A percentile compares a stretch with the other conserved stretches of the same genome.
Evolutionary conservation across 2,797 vertebrate genomes (phyloP).

Genomic region (Chrysocyon brachyurus): DNA sequence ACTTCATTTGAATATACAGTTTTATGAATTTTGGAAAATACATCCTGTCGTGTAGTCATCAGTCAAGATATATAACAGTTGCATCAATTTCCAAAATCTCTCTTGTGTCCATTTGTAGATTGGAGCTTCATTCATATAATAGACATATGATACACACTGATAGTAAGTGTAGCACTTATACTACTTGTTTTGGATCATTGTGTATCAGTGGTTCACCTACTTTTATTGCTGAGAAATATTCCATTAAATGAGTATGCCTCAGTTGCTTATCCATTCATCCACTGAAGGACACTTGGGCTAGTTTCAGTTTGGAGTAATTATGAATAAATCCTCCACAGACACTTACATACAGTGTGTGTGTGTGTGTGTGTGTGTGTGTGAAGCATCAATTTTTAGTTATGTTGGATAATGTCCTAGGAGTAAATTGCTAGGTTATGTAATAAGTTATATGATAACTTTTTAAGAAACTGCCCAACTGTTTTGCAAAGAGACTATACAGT

Average conservation of each 20-base stretch:
- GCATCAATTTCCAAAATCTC: neutral
- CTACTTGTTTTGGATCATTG: neutral
- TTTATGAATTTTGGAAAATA: neutral
- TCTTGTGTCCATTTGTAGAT: neutral
- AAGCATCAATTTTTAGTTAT: conserved; percentile 3
- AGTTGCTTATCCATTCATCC: neutral
- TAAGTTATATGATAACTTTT: neutral
- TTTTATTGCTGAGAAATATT: neutral
- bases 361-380: neutral
- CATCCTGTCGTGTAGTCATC: neutral
- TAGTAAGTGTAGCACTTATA: neutral
- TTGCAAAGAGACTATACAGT: neutral
- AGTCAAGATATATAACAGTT: neutral
- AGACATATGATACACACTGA: fast-evolving
- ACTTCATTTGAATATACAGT: neutral
- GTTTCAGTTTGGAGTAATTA: neutral
- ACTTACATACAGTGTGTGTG: neutral
- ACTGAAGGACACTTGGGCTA: neutral
- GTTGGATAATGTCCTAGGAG: neutral
- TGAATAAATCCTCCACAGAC: neutral
- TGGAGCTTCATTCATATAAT: neutral
- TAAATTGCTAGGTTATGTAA: neutral
- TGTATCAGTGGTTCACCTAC: neutral
- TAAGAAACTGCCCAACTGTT: neutral
- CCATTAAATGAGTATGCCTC: neutral